phyloP scores from a whole-genome alignment of 2,113 vertebrate species.

The human (Homo sapiens) region GRCh38 chr9:82076001-82076500 shows the following conservation, averaged over 20 bases:
- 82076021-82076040: neutral
- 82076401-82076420: neutral
- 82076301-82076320: neutral
- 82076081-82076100: neutral
- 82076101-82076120: neutral
- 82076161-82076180: conserved; percentile 27
- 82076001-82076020: neutral
- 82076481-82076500: neutral
- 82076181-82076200: neutral
- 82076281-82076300: neutral
- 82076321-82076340: neutral
- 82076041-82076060: neutral
- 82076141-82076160: conserved; percentile 9
- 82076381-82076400: neutral
- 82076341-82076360: neutral
- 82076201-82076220: conserved; percentile 16
- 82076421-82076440: neutral
- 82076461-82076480: neutral
- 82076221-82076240: neutral
- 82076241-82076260: neutral
- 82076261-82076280: neutral
- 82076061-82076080: neutral
- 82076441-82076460: neutral
- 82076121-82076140: neutral
- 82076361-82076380: neutral